These are phyloP conservation scores for Tipula unca DNA, from an alignment of 2,888 invertebrate species.

Conservation along the genomic window DNA sequence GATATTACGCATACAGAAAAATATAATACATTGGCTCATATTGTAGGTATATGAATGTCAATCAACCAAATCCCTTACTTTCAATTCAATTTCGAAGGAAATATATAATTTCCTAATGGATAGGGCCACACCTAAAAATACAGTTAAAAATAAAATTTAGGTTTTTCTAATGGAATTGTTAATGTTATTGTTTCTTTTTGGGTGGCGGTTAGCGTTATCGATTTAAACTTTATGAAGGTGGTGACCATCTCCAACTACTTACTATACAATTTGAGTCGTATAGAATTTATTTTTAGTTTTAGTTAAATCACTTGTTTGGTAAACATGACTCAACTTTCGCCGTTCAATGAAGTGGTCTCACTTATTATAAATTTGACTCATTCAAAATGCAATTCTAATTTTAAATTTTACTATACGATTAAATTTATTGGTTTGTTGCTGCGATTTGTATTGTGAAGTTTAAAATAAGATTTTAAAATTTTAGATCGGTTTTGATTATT, in stretches of 20 bases:
- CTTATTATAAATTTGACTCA: background rate
- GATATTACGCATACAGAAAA: background rate
- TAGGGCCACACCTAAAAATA: background rate
- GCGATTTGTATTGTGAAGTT: too few relatives aligned
- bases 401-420: background rate
- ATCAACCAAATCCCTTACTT: background rate
- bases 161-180: background rate
- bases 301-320: too few relatives aligned
- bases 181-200: background rate
- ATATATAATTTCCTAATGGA: background rate
- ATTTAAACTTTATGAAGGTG: background rate
- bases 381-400: background rate
- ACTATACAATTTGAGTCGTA: background rate
- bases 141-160: background rate
- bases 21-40: too few relatives aligned
- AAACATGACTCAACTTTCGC: too few relatives aligned
- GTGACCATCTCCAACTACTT: background rate
- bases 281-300: too few relatives aligned
- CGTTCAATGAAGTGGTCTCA: background rate
- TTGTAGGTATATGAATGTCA: background rate
- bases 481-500: too few relatives aligned
- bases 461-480: too few relatives aligned
- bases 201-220: background rate
- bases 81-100: too few relatives aligned
- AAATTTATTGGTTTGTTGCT: too few relatives aligned